These are phyloP conservation scores for Chionomys nivalis DNA, from an alignment of 2,113 vertebrate genomes.

Conservation along the genomic window DNA sequence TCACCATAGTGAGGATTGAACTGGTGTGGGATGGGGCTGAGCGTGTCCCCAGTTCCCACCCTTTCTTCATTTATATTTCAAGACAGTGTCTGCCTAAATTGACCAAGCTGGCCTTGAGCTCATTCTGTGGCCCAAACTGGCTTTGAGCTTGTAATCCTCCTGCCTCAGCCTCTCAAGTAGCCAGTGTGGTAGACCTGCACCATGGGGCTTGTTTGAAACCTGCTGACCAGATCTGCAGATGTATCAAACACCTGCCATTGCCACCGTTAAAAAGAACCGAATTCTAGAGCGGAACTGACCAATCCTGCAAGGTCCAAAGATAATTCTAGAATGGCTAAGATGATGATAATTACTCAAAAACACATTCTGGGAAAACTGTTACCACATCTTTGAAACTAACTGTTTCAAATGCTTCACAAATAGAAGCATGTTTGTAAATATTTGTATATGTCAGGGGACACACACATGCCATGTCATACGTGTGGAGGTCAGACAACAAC, in stretches of 20 bases:
- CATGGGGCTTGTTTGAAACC: neutral
- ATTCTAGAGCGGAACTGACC: neutral
- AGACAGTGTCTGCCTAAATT: neutral
- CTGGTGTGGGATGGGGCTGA: neutral
- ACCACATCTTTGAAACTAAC: too few species aligned
- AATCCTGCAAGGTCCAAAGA: neutral
- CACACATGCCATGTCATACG: too few species aligned
- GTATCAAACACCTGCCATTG: neutral
- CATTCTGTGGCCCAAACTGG: neutral
- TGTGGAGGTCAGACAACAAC: neutral
- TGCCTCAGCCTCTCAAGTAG: neutral
- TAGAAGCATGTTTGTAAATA: neutral
- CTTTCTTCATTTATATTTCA: neutral
- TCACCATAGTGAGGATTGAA: neutral
- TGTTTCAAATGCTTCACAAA: too few species aligned
- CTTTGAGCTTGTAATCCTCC: neutral
- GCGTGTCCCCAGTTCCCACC: neutral
- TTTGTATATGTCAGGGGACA: neutral
- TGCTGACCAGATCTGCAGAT: neutral
- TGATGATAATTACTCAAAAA: neutral
- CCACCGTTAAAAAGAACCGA: neutral
- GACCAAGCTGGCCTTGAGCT: neutral
- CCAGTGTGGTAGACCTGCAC: neutral
- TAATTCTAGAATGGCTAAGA: neutral
- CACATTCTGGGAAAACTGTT: neutral